phyloP scores from a whole-genome alignment of 2,888 invertebrate genomes.

The Philaethria dido region DNA sequence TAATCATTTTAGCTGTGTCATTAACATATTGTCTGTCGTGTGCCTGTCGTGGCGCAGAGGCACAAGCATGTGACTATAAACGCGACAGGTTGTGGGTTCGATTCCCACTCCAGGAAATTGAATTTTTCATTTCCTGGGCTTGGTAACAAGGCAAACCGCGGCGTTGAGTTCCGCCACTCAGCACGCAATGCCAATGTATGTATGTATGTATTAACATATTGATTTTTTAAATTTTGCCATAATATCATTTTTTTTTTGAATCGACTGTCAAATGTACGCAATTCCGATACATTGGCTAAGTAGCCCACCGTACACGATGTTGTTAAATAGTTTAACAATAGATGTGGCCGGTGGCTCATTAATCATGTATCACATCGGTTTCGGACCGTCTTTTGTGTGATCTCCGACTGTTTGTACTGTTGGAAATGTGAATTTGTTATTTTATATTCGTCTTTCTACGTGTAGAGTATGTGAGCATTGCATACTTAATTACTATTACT shows the following conservation, averaged over 20 bases:
- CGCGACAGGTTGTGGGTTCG: too few relatives aligned
- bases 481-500: constrained; percentile 45
- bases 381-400: constrained; percentile 72
- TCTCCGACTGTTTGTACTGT: constrained; percentile 55
- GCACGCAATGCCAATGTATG: too few relatives aligned
- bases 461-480: constrained; percentile 37
- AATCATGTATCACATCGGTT: constrained; percentile 71
- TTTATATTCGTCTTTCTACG: constrained; percentile 47
- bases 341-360: constrained; percentile 70
- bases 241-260: background rate
- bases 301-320: constrained; percentile 51
- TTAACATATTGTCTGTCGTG: too few relatives aligned
- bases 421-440: constrained; percentile 45
- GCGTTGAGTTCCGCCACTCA: too few relatives aligned
- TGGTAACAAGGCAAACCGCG: too few relatives aligned
- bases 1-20: too few relatives aligned
- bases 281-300: constrained; percentile 13
- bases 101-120: too few relatives aligned
- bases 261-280: background rate
- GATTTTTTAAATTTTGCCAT: background rate
- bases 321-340: constrained; percentile 81
- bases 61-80: too few relatives aligned
- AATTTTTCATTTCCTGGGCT: too few relatives aligned
- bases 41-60: too few relatives aligned
- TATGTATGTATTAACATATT: background rate